Evolutionary conservation across 2,113 vertebrate genomes (phyloP).

Genomic region (Tursiops truncatus): DNA sequence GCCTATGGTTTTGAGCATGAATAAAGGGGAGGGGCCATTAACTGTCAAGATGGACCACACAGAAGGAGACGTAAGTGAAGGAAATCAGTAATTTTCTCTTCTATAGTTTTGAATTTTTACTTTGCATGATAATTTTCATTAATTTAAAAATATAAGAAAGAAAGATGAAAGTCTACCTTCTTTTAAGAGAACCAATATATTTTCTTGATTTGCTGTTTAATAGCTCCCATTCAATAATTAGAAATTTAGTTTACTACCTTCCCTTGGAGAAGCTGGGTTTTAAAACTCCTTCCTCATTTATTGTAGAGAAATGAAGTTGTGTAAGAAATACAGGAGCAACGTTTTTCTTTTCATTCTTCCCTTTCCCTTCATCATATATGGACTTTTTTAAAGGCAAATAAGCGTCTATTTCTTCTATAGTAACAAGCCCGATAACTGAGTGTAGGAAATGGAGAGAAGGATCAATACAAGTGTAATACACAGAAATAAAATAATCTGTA

Average conservation of each 20-base stretch:
- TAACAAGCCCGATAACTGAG: background rate
- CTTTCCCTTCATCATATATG: background rate
- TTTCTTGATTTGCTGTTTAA: slow-evolving; percentile 3
- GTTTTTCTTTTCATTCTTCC: background rate
- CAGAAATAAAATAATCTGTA: background rate
- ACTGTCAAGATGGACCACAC: background rate
- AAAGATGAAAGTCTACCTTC: background rate
- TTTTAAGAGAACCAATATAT: background rate
- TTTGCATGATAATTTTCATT: background rate
- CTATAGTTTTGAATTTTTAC: background rate
- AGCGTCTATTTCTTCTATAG: background rate
- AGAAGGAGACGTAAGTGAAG: background rate
- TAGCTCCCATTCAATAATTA: background rate
- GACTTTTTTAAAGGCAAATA: background rate
- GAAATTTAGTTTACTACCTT: background rate
- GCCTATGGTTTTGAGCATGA: background rate
- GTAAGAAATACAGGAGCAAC: background rate
- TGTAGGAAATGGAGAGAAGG: background rate
- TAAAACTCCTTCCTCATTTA: background rate
- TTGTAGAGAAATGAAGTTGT: background rate
- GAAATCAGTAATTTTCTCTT: background rate
- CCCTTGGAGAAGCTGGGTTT: background rate
- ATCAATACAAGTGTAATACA: background rate
- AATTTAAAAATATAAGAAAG: background rate
- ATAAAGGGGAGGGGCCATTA: background rate